These are phyloP conservation scores for Camponotus floridanus DNA, from an alignment of 1,140 invertebrate species.

Conservation along the genomic window DNA sequence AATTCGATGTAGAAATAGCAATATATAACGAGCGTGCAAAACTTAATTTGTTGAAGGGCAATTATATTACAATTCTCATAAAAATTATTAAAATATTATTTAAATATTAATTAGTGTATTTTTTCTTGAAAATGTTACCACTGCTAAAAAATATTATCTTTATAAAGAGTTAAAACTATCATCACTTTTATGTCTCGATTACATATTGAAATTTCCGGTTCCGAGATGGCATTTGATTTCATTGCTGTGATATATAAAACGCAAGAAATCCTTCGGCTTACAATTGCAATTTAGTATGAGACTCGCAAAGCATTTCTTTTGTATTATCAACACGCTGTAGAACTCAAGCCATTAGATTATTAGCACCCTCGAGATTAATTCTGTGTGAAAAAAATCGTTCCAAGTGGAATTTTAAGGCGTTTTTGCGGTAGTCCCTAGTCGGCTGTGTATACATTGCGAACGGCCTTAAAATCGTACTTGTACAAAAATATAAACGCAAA, in stretches of 20 bases:
- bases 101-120: not conserved
- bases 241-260: constrained; percentile 37
- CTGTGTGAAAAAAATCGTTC: constrained; percentile 61
- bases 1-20: constrained; percentile 15
- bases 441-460: constrained; percentile 53
- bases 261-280: constrained; percentile 56
- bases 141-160: not conserved
- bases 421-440: constrained; percentile 59
- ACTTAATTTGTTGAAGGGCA: not conserved
- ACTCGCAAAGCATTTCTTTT: constrained; percentile 69
- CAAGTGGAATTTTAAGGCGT: constrained; percentile 72
- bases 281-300: constrained; percentile 62
- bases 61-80: not conserved
- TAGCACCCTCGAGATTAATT: constrained; percentile 71
- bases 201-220: constrained; percentile 4
- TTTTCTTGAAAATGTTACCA: not conserved
- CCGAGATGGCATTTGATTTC: not conserved
- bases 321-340: constrained; percentile 58
- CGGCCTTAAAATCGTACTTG: constrained; percentile 71
- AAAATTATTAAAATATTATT: not conserved
- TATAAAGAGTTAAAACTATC: not conserved
- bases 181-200: not conserved
- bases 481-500: constrained; percentile 70
- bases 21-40: not conserved
- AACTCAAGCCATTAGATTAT: constrained; percentile 58